Evolutionary conservation across 2,113 vertebrate species (phyloP), one percentile per base, ranked within the genome.

Genomic region (Elanoides forficatus): DNA sequence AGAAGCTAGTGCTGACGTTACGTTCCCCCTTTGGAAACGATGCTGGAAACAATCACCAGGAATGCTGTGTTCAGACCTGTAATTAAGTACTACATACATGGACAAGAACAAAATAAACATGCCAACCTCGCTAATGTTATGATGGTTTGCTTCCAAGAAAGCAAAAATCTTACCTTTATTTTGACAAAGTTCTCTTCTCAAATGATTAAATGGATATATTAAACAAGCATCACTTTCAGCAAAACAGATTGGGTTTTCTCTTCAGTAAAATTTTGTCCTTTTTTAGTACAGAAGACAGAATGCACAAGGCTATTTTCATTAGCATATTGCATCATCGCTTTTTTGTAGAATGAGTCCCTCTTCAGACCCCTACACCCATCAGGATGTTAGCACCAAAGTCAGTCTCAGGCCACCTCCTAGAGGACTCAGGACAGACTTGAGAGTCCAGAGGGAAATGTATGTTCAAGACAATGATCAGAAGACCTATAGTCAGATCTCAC

Each of bases 101-200:
- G n/a, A 88, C 3, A 3, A 47, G 18, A 92, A 76, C 20, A 4
- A 91, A 81, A 87, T 32, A 75, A 90, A 62, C 45, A 86, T 26
- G 18, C 14, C 30, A 55, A 30, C 3, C 3, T 47, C 1, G 0
- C 13, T 36, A 40, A 76, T 6, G 5, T 32, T 47, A 90, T 8
- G 10, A 85, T 62, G 18, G 5, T 72, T 30, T 66, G 11, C 25
- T 83, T 76, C 27, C 7, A 84, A 32, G 38, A 74, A 66, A 66
- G 29, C 12, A 66, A 73, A 94, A 40, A 5, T 16, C 6, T 58
- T 58, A 43, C 13, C 4, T 76, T 76, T 52, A 76, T 73, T 93
- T 88, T 62, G 19, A 81, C 25, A 67, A 79, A 66, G 7, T 38
- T 79, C 3, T 73, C 36, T n/a, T 71, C 34, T 72, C 13, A 48